phyloP scores from a whole-genome alignment of 2,888 invertebrate genomes.

The Helobdella robusta region DNA sequence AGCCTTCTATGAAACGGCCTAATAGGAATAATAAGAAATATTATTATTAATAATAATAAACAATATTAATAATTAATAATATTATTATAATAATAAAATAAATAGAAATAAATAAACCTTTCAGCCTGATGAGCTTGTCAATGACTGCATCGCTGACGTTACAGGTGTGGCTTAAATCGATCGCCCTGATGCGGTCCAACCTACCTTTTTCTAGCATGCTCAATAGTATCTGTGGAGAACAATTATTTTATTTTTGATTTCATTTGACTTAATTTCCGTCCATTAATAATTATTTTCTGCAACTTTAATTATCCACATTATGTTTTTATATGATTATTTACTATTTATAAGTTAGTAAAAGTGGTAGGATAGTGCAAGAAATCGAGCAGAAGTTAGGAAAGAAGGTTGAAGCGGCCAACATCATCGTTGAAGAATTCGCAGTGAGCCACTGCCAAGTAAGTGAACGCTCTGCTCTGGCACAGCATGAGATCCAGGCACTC shows the following conservation, averaged over 20 bases:
- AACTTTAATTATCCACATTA: background rate
- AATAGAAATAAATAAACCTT: conserved; percentile 11
- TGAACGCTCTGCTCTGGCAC: conserved; percentile 66
- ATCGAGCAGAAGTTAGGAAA: no score
- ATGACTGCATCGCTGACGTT: conserved; percentile 85
- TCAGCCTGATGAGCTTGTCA: conserved; percentile 75
- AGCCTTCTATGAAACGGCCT: conserved; percentile 77
- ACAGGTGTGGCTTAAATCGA: conserved; percentile 90
- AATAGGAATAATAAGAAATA: conserved; percentile 49
- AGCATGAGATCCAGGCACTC: conserved; percentile 88
- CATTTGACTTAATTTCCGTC: no score
- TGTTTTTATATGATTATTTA: background rate
- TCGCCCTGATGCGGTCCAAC: conserved; percentile 65
- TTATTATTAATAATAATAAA: no score
- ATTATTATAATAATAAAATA: no score
- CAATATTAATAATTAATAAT: no score
- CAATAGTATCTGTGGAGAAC: conserved; percentile 61
- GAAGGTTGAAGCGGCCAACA: background rate
- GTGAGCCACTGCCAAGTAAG: conserved; percentile 85
- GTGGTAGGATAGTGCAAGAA: no score
- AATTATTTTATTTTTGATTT: background rate
- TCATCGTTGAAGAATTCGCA: conserved; percentile 93
- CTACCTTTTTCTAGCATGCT: conserved; percentile 78
- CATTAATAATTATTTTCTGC: conserved; percentile 15
- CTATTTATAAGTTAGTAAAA: no score